phyloP scores from a whole-genome alignment of 1,140 invertebrate species.

The Neuroterus valhalla region DNA sequence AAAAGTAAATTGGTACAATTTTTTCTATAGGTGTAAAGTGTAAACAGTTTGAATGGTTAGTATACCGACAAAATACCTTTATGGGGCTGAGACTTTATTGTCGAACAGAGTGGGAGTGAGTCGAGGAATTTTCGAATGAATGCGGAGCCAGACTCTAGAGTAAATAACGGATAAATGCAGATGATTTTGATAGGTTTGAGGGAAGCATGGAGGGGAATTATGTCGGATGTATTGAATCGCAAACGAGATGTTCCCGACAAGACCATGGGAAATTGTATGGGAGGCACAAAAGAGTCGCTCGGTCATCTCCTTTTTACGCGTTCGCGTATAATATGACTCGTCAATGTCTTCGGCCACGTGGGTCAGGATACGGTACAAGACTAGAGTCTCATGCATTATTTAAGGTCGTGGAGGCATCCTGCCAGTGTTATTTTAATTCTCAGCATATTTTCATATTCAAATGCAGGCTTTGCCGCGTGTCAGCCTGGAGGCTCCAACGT shows the following conservation, averaged over 20 bases:
- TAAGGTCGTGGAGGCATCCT: slow-evolving; percentile 50
- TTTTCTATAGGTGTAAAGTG: no score
- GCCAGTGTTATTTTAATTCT: slow-evolving; percentile 66
- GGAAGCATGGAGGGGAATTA: neutral
- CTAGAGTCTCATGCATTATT: slow-evolving; percentile 63
- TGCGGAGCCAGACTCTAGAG: neutral
- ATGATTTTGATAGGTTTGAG: slow-evolving; percentile 1
- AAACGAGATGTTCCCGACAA: slow-evolving; percentile 17
- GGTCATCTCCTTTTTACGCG: slow-evolving; percentile 19
- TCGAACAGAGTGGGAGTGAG: neutral
- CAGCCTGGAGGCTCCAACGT: slow-evolving; percentile 27
- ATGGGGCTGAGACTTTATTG: neutral
- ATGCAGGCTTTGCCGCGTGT: slow-evolving; percentile 37
- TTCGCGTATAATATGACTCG: slow-evolving; percentile 3
- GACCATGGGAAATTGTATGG: slow-evolving; percentile 19
- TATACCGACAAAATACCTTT: no score
- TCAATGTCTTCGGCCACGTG: slow-evolving; percentile 19
- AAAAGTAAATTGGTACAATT: no score
- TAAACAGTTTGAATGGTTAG: no score
- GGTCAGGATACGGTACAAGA: slow-evolving; percentile 5
- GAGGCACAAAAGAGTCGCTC: slow-evolving; percentile 18
- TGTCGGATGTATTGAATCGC: slow-evolving; percentile 20
- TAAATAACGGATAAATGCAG: slow-evolving; percentile 4
- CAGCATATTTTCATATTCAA: slow-evolving; percentile 66
- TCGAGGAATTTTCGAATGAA: neutral